Evolutionary conservation across 1,140 invertebrate species (phyloP), one percentile per base, ranked within the genome.

Genomic region (Bilobella aurantiaca): DNA sequence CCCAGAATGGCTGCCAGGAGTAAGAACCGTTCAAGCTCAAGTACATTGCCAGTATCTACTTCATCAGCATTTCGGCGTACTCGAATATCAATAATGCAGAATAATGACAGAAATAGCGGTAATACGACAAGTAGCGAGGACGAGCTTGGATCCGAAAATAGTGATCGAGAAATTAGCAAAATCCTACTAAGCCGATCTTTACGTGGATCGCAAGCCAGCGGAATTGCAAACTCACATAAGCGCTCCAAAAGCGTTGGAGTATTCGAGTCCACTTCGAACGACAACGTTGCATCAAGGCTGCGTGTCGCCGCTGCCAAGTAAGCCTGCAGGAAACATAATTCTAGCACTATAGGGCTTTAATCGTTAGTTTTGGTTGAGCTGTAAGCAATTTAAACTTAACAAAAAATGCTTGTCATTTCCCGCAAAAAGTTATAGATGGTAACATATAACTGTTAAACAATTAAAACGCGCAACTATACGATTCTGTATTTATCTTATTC

Each of bases 1-100:
- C 85, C 85, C 0, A 84, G 82, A 3, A 87, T 87, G 85, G 84
- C 83, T 0, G 77, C 82, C 46, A 75, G 86, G 46, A 84, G 86
- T 69, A 81, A 63, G 42, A n/a, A 42, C 2, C 60, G 30, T 32
- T 63, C 12, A 2, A 34, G 28, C 12, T 5, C 47, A 53, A 12
- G 42, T 14, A 18, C 47, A 29, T n/a, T n/a, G n/a, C n/a, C n/a
- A n/a, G n/a, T n/a, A n/a, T n/a, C n/a, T n/a, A n/a, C n/a, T n/a
- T n/a, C n/a, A n/a, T n/a, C 3, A 63, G 29, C 21, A 63, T 27
- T 23, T 12, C 8, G 28, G 27, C 8, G 23, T 18, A 62, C 1
- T 8, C 18, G 34, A 3, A 14, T 3, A 62, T n/a, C 46, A n/a
- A 62, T 8, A 60, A 60, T 12, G 25, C 16, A 46, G 21, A 63